phyloP scores from a whole-genome alignment of 35 echinoderm and acorn worm genomes.

The Acanthaster planci region DNA sequence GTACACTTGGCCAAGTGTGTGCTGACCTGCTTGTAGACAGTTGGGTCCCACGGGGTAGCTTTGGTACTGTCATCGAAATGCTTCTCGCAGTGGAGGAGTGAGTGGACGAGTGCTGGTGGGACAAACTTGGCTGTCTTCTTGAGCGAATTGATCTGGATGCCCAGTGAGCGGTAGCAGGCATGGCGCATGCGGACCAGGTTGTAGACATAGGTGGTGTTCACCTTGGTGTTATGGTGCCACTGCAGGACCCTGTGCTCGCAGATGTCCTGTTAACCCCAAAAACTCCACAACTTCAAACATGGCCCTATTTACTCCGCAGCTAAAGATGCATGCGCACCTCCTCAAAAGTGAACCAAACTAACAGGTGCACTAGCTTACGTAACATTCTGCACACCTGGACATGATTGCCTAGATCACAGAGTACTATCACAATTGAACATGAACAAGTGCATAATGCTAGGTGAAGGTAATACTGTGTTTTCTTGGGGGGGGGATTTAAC shows the following conservation, averaged over 20 bases:
- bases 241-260: conserved; percentile 25
- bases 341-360: too few relatives aligned
- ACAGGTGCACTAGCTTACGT: too few relatives aligned
- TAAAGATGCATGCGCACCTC: too few relatives aligned
- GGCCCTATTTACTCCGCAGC: too few relatives aligned
- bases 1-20: too few relatives aligned
- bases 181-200: neutral
- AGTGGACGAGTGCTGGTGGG: conserved; percentile 19
- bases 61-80: neutral
- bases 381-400: too few relatives aligned
- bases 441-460: too few relatives aligned
- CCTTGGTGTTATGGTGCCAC: conserved; percentile 4
- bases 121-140: conserved; percentile 26
- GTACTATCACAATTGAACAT: too few relatives aligned
- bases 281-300: too few relatives aligned
- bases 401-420: too few relatives aligned
- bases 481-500: too few relatives aligned
- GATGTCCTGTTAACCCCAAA: conserved; percentile 30
- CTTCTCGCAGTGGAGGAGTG: conserved; percentile 36
- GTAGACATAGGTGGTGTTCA: conserved; percentile 19
- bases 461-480: too few relatives aligned
- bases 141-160: conserved; percentile 19
- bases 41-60: neutral
- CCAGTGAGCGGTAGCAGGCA: conserved; percentile 34
- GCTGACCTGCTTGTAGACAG: conserved; percentile 2